Conservation (phyloP, 2,113 vertebrate genomes). For the Sebastes fasciatus region DNA sequence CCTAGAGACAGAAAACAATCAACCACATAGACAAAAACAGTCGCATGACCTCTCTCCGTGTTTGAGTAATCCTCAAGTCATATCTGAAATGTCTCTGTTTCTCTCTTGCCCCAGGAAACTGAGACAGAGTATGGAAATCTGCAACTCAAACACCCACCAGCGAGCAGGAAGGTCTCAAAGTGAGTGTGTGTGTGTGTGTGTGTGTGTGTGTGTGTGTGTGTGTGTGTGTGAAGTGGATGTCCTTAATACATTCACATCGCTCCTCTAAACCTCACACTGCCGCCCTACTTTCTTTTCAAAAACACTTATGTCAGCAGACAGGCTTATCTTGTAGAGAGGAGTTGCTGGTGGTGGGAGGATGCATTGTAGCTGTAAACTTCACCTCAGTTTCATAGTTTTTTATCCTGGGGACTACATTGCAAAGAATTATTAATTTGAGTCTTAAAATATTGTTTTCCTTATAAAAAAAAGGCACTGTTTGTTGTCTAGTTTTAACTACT, state of each 20-base stretch:
- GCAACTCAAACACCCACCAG: slow-evolving; percentile 83
- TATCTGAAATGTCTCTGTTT: slow-evolving; percentile 15
- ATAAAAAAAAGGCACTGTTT: background rate
- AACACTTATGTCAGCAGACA: slow-evolving; percentile 36
- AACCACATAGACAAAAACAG: background rate
- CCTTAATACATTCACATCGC: slow-evolving; percentile 3
- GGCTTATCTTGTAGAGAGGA: background rate
- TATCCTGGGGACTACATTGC: background rate
- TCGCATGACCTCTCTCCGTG: slow-evolving; percentile 12
- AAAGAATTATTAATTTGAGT: background rate
- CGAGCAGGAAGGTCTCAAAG: slow-evolving; percentile 89
- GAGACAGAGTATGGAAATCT: slow-evolving; percentile 96
- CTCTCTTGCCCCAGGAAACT: slow-evolving; percentile 63
- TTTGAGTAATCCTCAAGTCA: slow-evolving; percentile 13
- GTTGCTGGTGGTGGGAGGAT: background rate
- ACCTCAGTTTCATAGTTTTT: background rate
- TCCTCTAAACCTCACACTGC: slow-evolving; percentile 46
- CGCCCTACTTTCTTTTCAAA: slow-evolving; percentile 32
- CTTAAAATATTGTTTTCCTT: background rate
- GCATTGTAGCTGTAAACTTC: background rate
- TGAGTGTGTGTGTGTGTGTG: slow-evolving; percentile 78
- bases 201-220: no score
- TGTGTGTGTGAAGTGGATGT: background rate
- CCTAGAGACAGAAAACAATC: slow-evolving; percentile 33
- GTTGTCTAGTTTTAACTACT: background rate